phyloP scores from a whole-genome alignment of 2,113 vertebrate species.

The Mandrillus leucophaeus region DNA sequence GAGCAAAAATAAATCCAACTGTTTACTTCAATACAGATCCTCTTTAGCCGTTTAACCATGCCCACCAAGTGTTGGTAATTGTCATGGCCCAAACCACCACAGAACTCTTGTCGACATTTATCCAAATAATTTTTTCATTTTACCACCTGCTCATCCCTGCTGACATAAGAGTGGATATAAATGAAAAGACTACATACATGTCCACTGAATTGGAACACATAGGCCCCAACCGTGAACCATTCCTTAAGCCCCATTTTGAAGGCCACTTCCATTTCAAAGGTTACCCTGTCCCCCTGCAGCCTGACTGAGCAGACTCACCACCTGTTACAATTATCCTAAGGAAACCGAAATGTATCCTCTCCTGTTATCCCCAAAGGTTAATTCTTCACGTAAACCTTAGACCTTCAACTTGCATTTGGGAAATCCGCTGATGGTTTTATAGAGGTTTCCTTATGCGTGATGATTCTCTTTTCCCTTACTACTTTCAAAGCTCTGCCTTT shows the following conservation, averaged over 20 bases:
- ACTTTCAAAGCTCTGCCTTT: neutral
- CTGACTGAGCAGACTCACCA: neutral
- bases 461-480: neutral
- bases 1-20: neutral
- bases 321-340: neutral
- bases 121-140: neutral
- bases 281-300: neutral
- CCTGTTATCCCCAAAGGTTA: neutral
- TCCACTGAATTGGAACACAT: neutral
- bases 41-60: neutral
- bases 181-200: neutral
- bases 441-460: neutral
- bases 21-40: neutral
- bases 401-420: neutral
- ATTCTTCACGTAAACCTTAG: slow-evolving; percentile 18
- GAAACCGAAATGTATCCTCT: neutral
- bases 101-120: neutral
- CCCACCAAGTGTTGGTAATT: neutral
- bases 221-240: neutral
- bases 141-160: neutral
- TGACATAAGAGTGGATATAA: neutral
- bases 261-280: neutral
- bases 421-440: neutral
- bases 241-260: neutral
- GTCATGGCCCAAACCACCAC: neutral